A percentile compares a stretch with the other conserved stretches of the same genome.
phyloP scores from a whole-genome alignment of 2,888 invertebrate species.

The Acheta domesticus region DNA sequence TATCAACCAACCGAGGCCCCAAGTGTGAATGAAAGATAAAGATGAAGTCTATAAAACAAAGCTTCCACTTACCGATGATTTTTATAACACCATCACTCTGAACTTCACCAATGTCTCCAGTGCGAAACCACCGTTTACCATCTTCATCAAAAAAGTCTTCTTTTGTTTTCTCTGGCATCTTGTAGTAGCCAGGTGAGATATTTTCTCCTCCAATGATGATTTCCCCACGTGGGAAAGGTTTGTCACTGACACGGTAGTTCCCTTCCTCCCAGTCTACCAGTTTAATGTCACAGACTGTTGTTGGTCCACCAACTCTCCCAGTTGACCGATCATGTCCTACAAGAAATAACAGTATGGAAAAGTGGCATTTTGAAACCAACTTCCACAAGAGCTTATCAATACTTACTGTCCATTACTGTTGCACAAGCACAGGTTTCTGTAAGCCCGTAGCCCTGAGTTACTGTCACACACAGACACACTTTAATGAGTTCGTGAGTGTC shows the following conservation, averaged over 20 bases:
- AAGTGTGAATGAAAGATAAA: too few relatives aligned
- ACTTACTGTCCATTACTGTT: constrained; percentile 73
- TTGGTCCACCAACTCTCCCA: constrained; percentile 86
- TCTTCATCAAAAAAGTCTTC: constrained; percentile 84
- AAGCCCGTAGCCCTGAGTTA: constrained; percentile 93
- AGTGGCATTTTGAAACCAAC: not conserved
- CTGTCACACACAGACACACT: constrained; percentile 83
- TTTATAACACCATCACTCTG: constrained; percentile 90
- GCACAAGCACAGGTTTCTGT: constrained; percentile 97
- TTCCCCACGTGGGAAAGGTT: constrained; percentile 82
- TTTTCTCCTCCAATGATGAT: constrained; percentile 84
- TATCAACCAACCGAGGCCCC: too few relatives aligned
- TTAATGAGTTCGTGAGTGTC: constrained; percentile 94
- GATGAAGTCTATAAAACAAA: too few relatives aligned
- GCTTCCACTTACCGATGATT: constrained; percentile 76
- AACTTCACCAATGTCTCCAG: constrained; percentile 94
- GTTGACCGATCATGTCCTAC: constrained; percentile 62
- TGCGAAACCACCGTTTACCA: constrained; percentile 87
- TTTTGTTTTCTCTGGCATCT: constrained; percentile 78
- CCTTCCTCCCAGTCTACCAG: constrained; percentile 94
- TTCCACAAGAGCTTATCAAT: not conserved
- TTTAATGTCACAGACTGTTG: constrained; percentile 77
- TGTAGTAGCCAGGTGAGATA: constrained; percentile 92
- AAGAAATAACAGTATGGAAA: constrained; percentile 37
- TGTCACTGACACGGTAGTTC: constrained; percentile 81